These are phyloP conservation scores for Rhizoglyphus robini DNA, from an alignment of 1,140 invertebrate genomes.

Conservation along the genomic window DNA sequence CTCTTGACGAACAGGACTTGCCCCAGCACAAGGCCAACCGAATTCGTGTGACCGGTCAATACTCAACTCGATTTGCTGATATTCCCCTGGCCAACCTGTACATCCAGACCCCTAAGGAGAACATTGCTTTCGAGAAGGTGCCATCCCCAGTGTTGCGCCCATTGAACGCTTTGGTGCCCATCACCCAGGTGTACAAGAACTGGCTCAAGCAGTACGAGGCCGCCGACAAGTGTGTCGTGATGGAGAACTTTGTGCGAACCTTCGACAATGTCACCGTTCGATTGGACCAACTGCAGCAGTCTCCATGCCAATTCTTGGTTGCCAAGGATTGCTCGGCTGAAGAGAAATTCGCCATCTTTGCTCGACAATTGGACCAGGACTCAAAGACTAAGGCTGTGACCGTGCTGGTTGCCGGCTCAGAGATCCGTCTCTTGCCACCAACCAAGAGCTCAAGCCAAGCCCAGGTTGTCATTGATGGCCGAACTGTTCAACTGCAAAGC, in stretches of 20 bases:
- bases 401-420: conserved; percentile 12
- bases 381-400: conserved; percentile 21
- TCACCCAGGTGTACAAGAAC: conserved; percentile 14
- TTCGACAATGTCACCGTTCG: conserved; percentile 5
- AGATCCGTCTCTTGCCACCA: conserved; percentile 23
- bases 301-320: conserved; percentile 19
- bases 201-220: conserved; percentile 5
- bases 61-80: conserved; percentile 7
- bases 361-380: conserved; percentile 5
- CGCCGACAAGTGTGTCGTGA: conserved; percentile 1
- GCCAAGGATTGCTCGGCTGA: conserved; percentile 22
- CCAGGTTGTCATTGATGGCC: conserved; percentile 21
- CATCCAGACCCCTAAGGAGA: conserved; percentile 17
- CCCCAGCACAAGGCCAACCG: conserved; percentile 1
- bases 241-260: not conserved
- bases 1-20: not conserved
- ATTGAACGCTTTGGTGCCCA: conserved; percentile 5
- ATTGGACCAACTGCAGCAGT: not conserved
- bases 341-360: conserved; percentile 19
- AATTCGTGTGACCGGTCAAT: conserved; percentile 17
- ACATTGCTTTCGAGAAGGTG: conserved; percentile 13
- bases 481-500: conserved; percentile 1
- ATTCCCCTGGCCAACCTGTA: not conserved
- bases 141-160: conserved; percentile 13
- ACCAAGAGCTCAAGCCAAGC: not conserved